Evolutionary conservation across 2,888 invertebrate species (phyloP).

Genomic region (Carcina quercana): DNA sequence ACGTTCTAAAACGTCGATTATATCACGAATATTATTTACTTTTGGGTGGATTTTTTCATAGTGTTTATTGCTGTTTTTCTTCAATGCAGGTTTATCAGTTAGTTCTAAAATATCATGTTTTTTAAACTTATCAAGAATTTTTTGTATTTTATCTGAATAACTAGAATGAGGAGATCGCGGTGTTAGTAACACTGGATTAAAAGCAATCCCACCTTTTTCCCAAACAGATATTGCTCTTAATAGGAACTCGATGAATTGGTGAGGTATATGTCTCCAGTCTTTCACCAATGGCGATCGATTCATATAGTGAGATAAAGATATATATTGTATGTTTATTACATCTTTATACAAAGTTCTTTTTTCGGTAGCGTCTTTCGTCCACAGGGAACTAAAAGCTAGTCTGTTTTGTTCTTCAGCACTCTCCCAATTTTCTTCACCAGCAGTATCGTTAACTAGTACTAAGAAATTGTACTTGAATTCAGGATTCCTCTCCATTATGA

Average conservation of each 20-base stretch:
- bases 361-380: slow-evolving; percentile 23
- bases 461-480: slow-evolving; percentile 43
- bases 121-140: slow-evolving; percentile 33
- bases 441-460: slow-evolving; percentile 44
- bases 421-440: slow-evolving; percentile 19
- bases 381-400: slow-evolving; percentile 45
- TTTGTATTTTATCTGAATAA: slow-evolving; percentile 42
- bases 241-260: slow-evolving; percentile 43
- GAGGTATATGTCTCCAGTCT: slow-evolving; percentile 41
- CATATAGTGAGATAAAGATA: slow-evolving; percentile 39
- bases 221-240: slow-evolving; percentile 50
- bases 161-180: slow-evolving; percentile 32
- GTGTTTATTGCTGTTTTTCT: slow-evolving; percentile 9
- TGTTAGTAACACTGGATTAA: slow-evolving; percentile 48
- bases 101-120: slow-evolving; percentile 15
- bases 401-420: slow-evolving; percentile 45
- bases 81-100: slow-evolving; percentile 11
- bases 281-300: slow-evolving; percentile 46
- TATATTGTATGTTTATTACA: slow-evolving; percentile 34
- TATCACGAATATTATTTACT: slow-evolving; percentile 57
- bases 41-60: slow-evolving; percentile 24
- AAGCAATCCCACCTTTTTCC: slow-evolving; percentile 58
- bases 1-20: slow-evolving; percentile 47
- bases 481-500: slow-evolving; percentile 37
- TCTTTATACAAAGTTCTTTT: slow-evolving; percentile 13